Evolutionary conservation across 2,888 invertebrate genomes (phyloP).

Genomic region (Phorcus lineatus): DNA sequence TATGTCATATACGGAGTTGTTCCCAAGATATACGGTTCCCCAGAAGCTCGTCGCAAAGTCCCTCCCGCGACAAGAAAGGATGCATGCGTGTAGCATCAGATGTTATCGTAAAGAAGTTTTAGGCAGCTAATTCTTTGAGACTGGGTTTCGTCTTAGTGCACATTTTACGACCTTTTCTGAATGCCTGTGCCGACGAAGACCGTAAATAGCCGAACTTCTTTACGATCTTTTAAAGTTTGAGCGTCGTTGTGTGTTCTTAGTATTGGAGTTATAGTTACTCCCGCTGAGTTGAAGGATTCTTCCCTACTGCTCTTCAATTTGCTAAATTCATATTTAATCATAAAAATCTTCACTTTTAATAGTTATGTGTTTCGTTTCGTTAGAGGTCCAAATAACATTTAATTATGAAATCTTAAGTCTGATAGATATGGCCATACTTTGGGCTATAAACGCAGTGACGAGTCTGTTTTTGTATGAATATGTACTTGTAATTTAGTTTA

Average conservation of each 20-base stretch:
- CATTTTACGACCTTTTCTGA: slow-evolving; percentile 4
- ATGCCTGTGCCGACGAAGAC: too few species aligned
- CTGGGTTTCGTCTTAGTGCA: not conserved
- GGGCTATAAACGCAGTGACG: too few species aligned
- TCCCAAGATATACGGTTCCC: not conserved
- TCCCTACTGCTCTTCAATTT: too few species aligned
- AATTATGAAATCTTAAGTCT: too few species aligned
- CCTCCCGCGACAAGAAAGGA: not conserved
- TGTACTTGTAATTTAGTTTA: too few species aligned
- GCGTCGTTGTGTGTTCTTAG: not conserved
- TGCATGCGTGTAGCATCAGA: not conserved
- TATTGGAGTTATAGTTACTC: not conserved
- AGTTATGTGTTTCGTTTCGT: too few species aligned
- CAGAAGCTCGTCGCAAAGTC: not conserved
- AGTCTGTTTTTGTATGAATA: too few species aligned
- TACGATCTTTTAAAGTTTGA: slow-evolving; percentile 7
- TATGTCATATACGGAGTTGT: not conserved
- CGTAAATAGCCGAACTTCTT: not conserved
- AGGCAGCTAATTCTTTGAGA: not conserved
- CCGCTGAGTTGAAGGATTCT: not conserved
- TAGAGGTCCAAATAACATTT: too few species aligned
- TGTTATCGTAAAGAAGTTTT: not conserved
- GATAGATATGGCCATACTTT: too few species aligned
- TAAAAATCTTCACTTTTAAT: too few species aligned
- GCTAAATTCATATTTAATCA: too few species aligned